Conservation (phyloP, 2,888 invertebrate genomes). For the Nysson spinosus region DNA sequence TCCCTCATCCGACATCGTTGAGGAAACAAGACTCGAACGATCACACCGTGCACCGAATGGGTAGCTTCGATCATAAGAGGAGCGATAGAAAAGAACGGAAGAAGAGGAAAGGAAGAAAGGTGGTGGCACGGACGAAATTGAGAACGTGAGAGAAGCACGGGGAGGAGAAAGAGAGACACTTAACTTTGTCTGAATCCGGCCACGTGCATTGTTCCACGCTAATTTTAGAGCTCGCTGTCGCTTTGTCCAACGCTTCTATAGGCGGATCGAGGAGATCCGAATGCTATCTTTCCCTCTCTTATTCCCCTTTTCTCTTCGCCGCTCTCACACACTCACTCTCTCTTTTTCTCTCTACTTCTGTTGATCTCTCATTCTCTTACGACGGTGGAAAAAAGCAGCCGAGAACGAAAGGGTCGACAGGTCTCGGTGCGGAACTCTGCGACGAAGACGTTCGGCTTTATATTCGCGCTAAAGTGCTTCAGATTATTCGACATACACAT, state of each 20-base stretch:
- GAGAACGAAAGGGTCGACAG: slow-evolving; percentile 40
- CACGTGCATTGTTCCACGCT: slow-evolving; percentile 75
- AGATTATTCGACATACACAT: slow-evolving; percentile 44
- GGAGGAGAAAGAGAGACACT: slow-evolving; percentile 42
- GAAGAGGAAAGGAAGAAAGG: slow-evolving; percentile 38
- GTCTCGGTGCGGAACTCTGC: slow-evolving; percentile 23
- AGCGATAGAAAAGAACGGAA: slow-evolving; percentile 34
- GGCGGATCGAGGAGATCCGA: slow-evolving; percentile 58
- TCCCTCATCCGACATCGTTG: neutral
- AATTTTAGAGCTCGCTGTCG: slow-evolving; percentile 73
- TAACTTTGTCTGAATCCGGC: slow-evolving; percentile 70
- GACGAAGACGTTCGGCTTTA: slow-evolving; percentile 41
- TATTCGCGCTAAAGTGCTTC: slow-evolving; percentile 31
- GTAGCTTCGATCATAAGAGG: slow-evolving; percentile 37
- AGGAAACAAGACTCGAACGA: neutral
- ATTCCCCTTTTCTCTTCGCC: slow-evolving; percentile 3
- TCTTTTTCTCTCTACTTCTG: slow-evolving; percentile 8
- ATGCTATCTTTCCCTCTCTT: slow-evolving; percentile 42
- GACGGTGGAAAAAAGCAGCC: slow-evolving; percentile 24
- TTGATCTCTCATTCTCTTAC: slow-evolving; percentile 1
- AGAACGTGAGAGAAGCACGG: slow-evolving; percentile 42
- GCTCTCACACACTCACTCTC: slow-evolving; percentile 8
- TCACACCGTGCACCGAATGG: neutral
- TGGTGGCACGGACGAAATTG: slow-evolving; percentile 27
- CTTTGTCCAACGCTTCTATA: slow-evolving; percentile 71